Evolutionary conservation across 2,113 vertebrate genomes (phyloP).

Genomic region (Mastomys natalensis): DNA sequence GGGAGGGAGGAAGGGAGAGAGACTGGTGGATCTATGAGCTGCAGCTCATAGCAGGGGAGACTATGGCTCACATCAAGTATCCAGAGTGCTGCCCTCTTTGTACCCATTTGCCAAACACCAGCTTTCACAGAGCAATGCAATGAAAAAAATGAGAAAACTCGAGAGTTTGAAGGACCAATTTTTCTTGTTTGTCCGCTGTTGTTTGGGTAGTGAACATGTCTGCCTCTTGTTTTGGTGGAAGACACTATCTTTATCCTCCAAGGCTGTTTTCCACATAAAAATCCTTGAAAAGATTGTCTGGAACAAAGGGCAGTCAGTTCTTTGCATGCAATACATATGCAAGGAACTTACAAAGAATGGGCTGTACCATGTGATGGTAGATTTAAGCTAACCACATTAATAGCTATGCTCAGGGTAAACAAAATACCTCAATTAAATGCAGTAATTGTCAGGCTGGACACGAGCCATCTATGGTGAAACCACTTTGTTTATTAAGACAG

Average conservation of each 20-base stretch:
- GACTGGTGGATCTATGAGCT: background rate
- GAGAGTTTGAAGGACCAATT: background rate
- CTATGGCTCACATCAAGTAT: background rate
- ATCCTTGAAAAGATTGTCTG: background rate
- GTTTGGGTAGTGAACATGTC: background rate
- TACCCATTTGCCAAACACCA: background rate
- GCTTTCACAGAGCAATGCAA: background rate
- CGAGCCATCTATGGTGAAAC: background rate
- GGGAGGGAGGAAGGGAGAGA: no score
- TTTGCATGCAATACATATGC: background rate
- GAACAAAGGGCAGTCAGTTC: background rate
- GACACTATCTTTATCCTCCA: background rate
- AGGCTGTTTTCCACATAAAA: slow-evolving; percentile 3
- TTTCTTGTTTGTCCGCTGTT: background rate
- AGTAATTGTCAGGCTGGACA: slow-evolving; percentile 9
- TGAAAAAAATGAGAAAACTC: background rate
- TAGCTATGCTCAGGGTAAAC: background rate
- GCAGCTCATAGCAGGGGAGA: background rate
- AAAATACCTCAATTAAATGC: background rate
- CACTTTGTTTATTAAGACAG: background rate
- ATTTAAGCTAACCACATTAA: background rate
- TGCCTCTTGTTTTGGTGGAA: background rate
- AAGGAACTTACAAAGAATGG: background rate
- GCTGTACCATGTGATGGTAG: background rate
- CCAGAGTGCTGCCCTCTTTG: background rate